Base-by-base conservation (phyloP, 1,140 invertebrate genomes). In the Drusus annulatus region DNA sequence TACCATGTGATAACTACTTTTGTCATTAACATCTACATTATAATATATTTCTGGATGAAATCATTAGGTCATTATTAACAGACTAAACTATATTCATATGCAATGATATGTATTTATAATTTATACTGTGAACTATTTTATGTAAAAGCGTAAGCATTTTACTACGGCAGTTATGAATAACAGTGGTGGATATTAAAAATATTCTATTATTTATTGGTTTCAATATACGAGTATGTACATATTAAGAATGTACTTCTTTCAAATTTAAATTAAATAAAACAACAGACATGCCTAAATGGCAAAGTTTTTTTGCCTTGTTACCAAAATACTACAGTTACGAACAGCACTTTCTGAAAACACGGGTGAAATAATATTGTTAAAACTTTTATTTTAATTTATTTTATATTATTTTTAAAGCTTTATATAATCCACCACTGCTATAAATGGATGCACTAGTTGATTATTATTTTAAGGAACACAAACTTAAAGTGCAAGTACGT, bases 401-500 rank as follows among this genome's bases (percentile, higher is more conserved):
- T 45, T 45, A 45, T 0, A 45, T 13, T 1, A 10, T 10, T 45
- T 45, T 13, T 45, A 65, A 28, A 5, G 25, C 25, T 5, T 28
- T 16, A 3, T 16, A 3, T 65, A n/a, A 65, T 28, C 62, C 62
- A 28, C 62, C 62, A 65, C 62, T 31, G 62, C 21, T 28, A 31
- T n/a, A 25, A 65, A 65, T 8, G 36, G 28, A 65, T 25, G 21
- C 62, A 65, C 62, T 65, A 63, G 21, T 63, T 58, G 21, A 36
- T 36, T 36, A 45, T 21, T 28, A 65, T 31, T 65, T 65, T 7
- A 63, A 77, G 76, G 58, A 73, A 69, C 52, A 52, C 51, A 23
- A 58, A 10, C 28, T 23, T 69, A 69, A 81, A 74, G 63, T 56
- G 76, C 76, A 77, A 23, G 69, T 74, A 81, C 56, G 23, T 69